Base-by-base conservation (phyloP, 2,888 invertebrate genomes). In the Chouioia cunea region DNA sequence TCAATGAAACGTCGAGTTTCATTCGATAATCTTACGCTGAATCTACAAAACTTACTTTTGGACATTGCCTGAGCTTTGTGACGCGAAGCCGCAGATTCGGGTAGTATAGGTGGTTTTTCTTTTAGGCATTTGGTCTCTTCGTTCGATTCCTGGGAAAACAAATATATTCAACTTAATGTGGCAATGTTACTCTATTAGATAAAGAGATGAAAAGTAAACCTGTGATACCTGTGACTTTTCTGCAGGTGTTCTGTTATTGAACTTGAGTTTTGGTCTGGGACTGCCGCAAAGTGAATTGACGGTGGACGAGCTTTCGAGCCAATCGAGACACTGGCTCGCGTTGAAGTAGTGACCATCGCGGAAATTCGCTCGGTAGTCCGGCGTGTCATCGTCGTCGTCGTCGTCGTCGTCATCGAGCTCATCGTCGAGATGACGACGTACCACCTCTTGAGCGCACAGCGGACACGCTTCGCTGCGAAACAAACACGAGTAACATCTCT, bases 401-500 rank as follows among this genome's bases (percentile, higher is more conserved):
- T 78, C 76, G 65, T 77, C 74, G 74, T 75, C 74, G 66, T 70
- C 64, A 52, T 65, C 77, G 47, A 47, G 10, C 14, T 72, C 78
- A 59, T 78, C 76, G 67, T 76, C 71, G 73, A 83, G 83, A 81
- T 78, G 87, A 83, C 75, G 68, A 1, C 16, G 23, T 6, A 16
- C 63, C n/a, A 48, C 64, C 44, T 70, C 73, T 3, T 88, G 82
- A 75, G 87, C 74, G 86, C 97, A 97, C 76, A 96, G 89, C 47
- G 96, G 96, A 86, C 97, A 97, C 76, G 92, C 91, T 86, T 96
- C 95, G 88, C 93, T 95, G 80, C 92, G 92, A 88, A 96, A 96
- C 91, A 97, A 93, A 87, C 97, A 97, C 77, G 95, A 93, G 89
- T 97, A 97, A 87, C 97, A 97, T 75, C 96, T 89, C 86, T 97